Evolutionary conservation across 2,113 vertebrate species (phyloP), one percentile per base, ranked within the genome.

Genomic region (Lamprologus tigripictilis): DNA sequence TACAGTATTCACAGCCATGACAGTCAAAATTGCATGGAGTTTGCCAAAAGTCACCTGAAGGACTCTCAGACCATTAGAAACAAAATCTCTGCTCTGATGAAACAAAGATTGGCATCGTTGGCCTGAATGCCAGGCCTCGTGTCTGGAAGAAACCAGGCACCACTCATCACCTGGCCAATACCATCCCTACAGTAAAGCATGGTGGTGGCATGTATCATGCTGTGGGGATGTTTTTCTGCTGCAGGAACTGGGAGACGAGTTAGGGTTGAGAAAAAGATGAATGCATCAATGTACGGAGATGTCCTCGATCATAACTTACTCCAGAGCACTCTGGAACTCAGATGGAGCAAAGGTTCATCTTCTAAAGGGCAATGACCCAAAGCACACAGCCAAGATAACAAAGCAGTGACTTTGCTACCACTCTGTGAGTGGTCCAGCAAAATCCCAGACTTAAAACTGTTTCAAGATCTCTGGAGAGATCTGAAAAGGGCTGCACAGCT

Each of bases 211-310:
- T 61, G 9, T 8, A 35, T 2, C 6, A n/a, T 35, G 17, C 17
- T 35, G 31, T 35, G 9, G 2, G 4, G 61, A 66, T 66, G 9
- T 35, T 66, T 35, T 35, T 35, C 1, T n/a, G 31, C 17, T 0
- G 31, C 31, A 35, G 61, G 31, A 63, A 63, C 9, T 2, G 3
- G 58, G 16, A 63, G 28, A 63, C 4, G 3, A 63, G 58, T 63
- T 16, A 63, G 28, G 58, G 58, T 63, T 63, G 58, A 63, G 61
- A 35, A 66, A 66, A 66, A 35, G 17, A 66, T 66, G 31, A 66
- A 66, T 12, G 17, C 61, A 3, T 66, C 9, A 66, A 35, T 66
- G 17, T 66, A 66, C 17, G 2, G 9, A 35, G 31, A 12, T 7
- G 28, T 63, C 16, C 58, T 19, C 35, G 17, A 35, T 66, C 9